phyloP scores from a whole-genome alignment of 2,113 vertebrate genomes.

The Ceyx melanurus region DNA sequence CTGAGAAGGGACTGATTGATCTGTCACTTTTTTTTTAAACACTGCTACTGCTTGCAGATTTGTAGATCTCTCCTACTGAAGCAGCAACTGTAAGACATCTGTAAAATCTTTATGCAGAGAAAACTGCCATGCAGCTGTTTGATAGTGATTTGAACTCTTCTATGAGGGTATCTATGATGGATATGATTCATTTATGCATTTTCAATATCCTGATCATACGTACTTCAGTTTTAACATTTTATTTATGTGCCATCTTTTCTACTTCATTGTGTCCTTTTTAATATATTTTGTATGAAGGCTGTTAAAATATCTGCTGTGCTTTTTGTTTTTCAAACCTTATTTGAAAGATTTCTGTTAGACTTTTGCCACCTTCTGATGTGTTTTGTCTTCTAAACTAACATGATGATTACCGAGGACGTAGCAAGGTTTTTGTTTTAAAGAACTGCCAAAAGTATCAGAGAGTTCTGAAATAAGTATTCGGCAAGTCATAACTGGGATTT shows the following conservation, averaged over 20 bases:
- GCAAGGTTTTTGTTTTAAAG: not conserved
- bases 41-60: not conserved
- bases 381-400: not conserved
- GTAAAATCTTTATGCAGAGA: not conserved
- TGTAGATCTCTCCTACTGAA: not conserved
- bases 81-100: not conserved
- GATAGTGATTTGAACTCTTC: not conserved
- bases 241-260: not conserved
- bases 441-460: not conserved
- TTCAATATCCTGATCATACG: not conserved
- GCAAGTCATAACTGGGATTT: not conserved
- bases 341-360: not conserved
- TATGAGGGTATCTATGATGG: not conserved
- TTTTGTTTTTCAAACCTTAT: not conserved
- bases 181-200: not conserved
- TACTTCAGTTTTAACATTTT: not conserved
- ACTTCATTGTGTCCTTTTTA: not conserved
- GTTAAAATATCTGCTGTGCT: not conserved
- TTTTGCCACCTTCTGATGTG: not conserved
- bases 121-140: not conserved
- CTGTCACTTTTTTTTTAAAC: not conserved
- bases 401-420: not conserved
- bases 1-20: not conserved
- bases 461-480: not conserved
- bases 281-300: not conserved